A percentile compares a stretch with the other conserved stretches of the same genome.
Evolutionary conservation across 2,797 vertebrate genomes (phyloP).

Genomic region (Clarias pachynema): DNA sequence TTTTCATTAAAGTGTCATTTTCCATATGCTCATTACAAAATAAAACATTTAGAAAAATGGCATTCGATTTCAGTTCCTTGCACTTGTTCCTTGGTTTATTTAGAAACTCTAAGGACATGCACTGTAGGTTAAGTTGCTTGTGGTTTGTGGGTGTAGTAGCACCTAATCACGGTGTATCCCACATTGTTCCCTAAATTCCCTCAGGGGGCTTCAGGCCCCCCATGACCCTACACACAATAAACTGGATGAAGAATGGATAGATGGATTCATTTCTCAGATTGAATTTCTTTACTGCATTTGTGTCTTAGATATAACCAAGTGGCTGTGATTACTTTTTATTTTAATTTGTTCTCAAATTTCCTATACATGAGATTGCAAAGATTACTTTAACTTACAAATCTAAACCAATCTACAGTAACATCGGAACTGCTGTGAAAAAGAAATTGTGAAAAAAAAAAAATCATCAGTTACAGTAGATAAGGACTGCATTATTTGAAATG

Average conservation of each 20-base stretch:
- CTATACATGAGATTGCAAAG: neutral
- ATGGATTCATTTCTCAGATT: neutral
- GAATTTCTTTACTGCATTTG: too few relatives aligned
- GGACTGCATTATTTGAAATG: conserved; percentile 45
- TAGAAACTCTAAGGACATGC: neutral
- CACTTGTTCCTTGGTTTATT: neutral
- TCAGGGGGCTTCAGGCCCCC: too few relatives aligned
- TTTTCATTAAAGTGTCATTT: neutral
- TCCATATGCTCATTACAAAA: neutral
- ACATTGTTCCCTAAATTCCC: too few relatives aligned
- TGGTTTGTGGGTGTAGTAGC: too few relatives aligned
- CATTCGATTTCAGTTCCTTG: neutral
- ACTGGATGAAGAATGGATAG: too few relatives aligned
- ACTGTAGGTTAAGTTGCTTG: too few relatives aligned
- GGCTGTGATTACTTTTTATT: neutral
- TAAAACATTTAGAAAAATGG: neutral
- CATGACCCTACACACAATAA: too few relatives aligned
- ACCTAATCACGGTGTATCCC: too few relatives aligned
- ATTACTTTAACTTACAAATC: neutral
- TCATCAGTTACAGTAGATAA: conserved; percentile 25
- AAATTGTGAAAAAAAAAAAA: conserved; percentile 4
- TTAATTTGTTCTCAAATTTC: neutral
- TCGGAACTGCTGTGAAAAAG: neutral
- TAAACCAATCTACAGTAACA: neutral
- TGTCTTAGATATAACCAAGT: neutral